Evolutionary conservation across 2,888 invertebrate species (phyloP).

Genomic region (Drosophila mimetica): DNA sequence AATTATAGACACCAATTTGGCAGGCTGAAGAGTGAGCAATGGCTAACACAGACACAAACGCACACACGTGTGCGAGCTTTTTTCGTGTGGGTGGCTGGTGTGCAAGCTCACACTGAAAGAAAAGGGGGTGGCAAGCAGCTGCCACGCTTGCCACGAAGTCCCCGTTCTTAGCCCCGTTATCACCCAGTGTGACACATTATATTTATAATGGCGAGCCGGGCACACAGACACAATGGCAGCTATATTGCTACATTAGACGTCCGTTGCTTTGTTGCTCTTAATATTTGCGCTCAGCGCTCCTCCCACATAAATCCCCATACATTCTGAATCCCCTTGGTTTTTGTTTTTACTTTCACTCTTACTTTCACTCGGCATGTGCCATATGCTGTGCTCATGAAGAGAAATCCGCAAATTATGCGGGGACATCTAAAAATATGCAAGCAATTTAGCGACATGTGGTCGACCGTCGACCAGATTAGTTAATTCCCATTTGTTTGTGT

Average conservation of each 20-base stretch:
- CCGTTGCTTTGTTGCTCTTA: constrained; percentile 41
- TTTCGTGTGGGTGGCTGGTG: constrained; percentile 64
- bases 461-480: constrained; percentile 54
- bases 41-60: constrained; percentile 14
- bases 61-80: constrained; percentile 17
- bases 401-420: constrained; percentile 75
- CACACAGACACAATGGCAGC: constrained; percentile 51
- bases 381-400: constrained; percentile 68
- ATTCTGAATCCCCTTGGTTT: constrained; percentile 20
- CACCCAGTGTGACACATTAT: constrained; percentile 77
- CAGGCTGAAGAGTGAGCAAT: constrained; percentile 21
- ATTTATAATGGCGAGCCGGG: constrained; percentile 68
- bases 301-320: constrained; percentile 51
- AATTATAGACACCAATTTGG: constrained; percentile 61
- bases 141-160: constrained; percentile 53
- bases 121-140: constrained; percentile 15
- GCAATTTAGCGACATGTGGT: constrained; percentile 62
- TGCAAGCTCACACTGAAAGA: constrained; percentile 18
- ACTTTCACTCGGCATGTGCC: constrained; percentile 38
- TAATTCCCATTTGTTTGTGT: constrained; percentile 26
- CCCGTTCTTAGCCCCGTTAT: constrained; percentile 67
- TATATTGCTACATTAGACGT: constrained; percentile 53
- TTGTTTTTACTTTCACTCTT: constrained; percentile 34
- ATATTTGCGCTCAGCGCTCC: constrained; percentile 56
- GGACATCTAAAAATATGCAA: constrained; percentile 64